Evolutionary conservation across 2,797 vertebrate genomes (phyloP), one percentile per base, ranked within the genome.

Genomic region (Fratercula arctica): DNA sequence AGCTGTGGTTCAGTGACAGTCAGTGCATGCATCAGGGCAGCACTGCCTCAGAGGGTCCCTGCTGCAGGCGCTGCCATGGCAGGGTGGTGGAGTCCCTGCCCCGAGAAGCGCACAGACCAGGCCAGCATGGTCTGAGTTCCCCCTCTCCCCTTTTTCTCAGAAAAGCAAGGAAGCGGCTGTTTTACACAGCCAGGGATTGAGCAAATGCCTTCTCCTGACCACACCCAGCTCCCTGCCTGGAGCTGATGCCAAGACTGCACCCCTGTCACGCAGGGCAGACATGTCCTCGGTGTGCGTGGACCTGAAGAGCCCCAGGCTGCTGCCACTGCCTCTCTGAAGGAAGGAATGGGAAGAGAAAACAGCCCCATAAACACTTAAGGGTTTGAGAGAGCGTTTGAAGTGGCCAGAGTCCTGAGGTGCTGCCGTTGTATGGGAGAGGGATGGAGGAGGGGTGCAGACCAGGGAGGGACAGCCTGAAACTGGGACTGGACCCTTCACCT

Each of bases 31-130:
- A 24, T 26, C 11, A 28, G 76, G 69, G n/a, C 53, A 17, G 51
- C 2, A 14, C 33, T 70, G 59, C 53, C 60, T 50, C 35, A 16
- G 23, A 45, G 60, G 10, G 17, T 33, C 46, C n/a, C 57, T 60
- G 39, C n/a, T 26, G 54, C 39, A 16, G 54, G n/a, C 41, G 6
- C 54, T 50, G 61, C 29, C n/a, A 1, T 26, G 63, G 56, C 16
- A 13, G 53, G 15, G 28, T 50, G 48, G 15, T 3, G 1, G 26
- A n/a, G n/a, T 48, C 46, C 64, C 66, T 81, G 69, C 37, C 31
- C 51, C 3, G 0, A 8, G 0, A 0, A 35, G 25, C 6, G 0
- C 33, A 14, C 16, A 15, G n/a, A n/a, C 28, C 28, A 29, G 31
- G 20, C 45, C 64, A 28, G 48, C 3, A 1, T 6, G 5, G 11